Evolutionary conservation across 2,113 vertebrate species (phyloP).

Genomic region (Malurus alboscapulatus): DNA sequence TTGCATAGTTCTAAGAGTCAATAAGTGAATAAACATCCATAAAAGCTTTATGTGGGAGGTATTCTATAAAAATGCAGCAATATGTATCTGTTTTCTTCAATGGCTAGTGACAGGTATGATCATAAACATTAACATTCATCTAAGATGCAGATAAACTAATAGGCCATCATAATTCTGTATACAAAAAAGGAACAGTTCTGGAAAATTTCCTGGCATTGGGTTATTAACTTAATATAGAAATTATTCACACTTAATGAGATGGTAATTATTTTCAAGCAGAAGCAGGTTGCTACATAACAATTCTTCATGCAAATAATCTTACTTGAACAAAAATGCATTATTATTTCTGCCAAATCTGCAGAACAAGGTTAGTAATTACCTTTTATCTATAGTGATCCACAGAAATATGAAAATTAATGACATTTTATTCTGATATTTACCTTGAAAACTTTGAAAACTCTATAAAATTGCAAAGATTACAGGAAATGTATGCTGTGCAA

Average conservation of each 20-base stretch:
- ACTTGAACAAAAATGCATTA: neutral
- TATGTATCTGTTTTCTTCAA: neutral
- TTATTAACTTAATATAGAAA: neutral
- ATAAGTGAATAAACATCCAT: neutral
- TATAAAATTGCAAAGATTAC: neutral
- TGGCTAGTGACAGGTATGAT: neutral
- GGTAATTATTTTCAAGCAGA: slow-evolving; percentile 47
- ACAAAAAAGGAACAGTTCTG: neutral
- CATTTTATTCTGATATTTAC: neutral
- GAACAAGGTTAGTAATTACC: slow-evolving; percentile 4
- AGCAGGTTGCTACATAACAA: slow-evolving; percentile 36
- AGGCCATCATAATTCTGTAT: neutral
- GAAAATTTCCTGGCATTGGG: neutral
- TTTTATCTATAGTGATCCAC: neutral
- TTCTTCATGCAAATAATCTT: neutral
- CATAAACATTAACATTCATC: neutral
- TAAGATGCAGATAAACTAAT: neutral
- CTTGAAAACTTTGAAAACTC: neutral
- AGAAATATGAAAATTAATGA: neutral
- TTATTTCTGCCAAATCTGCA: neutral
- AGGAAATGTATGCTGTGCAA: neutral
- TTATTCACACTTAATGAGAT: neutral
- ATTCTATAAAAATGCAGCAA: neutral
- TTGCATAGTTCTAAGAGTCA: neutral
- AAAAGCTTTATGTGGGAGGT: neutral